Percentiles rank a stretch among this genome's conserved stretches.
phyloP scores from a whole-genome alignment of 1,140 invertebrate genomes.

The Globodera rostochiensis region DNA sequence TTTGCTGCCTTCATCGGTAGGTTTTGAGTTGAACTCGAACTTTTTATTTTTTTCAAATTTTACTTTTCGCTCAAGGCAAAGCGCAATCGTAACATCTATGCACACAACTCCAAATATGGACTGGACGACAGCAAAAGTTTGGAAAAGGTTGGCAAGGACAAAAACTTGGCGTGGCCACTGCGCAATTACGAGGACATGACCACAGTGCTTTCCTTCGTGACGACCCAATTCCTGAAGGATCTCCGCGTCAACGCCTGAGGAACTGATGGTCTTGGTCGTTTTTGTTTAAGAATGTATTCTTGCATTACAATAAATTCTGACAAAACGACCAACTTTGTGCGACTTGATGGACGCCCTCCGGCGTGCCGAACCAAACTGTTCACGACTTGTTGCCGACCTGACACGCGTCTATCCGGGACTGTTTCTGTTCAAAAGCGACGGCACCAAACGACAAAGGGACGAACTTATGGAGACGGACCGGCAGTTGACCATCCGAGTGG shows the following conservation, averaged over 20 bases:
- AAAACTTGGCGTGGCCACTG: neutral
- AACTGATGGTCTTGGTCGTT: too few species aligned
- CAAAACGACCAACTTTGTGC: too few species aligned
- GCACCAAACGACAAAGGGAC: conserved; percentile 6
- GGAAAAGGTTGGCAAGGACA: conserved; percentile 14
- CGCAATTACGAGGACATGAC: conserved; percentile 14
- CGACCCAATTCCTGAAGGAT: conserved; percentile 19
- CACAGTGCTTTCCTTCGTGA: conserved; percentile 6
- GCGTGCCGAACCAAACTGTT: conserved; percentile 32
- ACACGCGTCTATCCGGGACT: conserved; percentile 38
- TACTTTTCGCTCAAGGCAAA: conserved; percentile 27
- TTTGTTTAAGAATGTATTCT: too few species aligned
- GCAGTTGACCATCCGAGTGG: neutral
- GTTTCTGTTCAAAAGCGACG: conserved; percentile 32
- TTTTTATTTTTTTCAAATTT: neutral
- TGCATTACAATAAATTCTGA: too few species aligned
- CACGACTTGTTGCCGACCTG: conserved; percentile 33
- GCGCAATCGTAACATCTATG: conserved; percentile 29
- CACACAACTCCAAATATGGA: neutral
- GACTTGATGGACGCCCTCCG: conserved; percentile 18
- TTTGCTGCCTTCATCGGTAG: conserved; percentile 31
- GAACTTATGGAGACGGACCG: neutral
- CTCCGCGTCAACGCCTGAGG: conserved; percentile 36
- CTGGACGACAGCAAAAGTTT: conserved; percentile 6
- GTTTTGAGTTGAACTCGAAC: conserved; percentile 18